Evolutionary conservation across 2,113 vertebrate species (phyloP).

Genomic region (Paraplagusia blochii): DNA sequence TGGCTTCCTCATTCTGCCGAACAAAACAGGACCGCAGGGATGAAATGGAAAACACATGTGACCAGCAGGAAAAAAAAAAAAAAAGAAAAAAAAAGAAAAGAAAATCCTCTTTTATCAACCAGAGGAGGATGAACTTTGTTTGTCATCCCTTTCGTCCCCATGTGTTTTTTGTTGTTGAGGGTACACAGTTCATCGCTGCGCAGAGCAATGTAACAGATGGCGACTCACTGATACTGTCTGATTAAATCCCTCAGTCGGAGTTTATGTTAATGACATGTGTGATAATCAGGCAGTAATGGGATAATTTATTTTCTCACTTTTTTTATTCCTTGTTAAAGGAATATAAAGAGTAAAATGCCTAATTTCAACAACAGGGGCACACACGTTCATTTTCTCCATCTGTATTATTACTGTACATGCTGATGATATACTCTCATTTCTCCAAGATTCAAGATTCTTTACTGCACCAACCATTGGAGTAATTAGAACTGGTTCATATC

Average conservation of each 20-base stretch:
- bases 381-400: too few relatives aligned
- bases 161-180: slow-evolving; percentile 2
- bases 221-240: slow-evolving; percentile 7
- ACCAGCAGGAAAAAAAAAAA: slow-evolving; percentile 1
- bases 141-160: too few relatives aligned
- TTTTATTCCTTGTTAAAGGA: slow-evolving; percentile 11
- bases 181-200: slow-evolving; percentile 41
- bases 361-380: not conserved
- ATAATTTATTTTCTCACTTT: not conserved
- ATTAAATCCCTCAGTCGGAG: slow-evolving; percentile 17
- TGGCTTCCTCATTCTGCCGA: slow-evolving; percentile 20
- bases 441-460: too few relatives aligned
- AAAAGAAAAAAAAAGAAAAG: slow-evolving; percentile 17
- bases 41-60: slow-evolving; percentile 27
- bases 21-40: slow-evolving; percentile 27
- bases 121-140: too few relatives aligned
- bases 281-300: slow-evolving; percentile 11
- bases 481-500: too few relatives aligned
- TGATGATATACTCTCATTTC: too few relatives aligned
- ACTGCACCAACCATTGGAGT: too few relatives aligned
- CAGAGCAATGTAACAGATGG: slow-evolving; percentile 29
- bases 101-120: slow-evolving; percentile 11
- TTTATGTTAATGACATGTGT: slow-evolving; percentile 23
- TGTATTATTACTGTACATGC: too few relatives aligned
- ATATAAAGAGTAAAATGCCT: slow-evolving; percentile 4